phyloP scores from a whole-genome alignment of 1,140 invertebrate species.

The Carcinoscorpius rotundicauda region DNA sequence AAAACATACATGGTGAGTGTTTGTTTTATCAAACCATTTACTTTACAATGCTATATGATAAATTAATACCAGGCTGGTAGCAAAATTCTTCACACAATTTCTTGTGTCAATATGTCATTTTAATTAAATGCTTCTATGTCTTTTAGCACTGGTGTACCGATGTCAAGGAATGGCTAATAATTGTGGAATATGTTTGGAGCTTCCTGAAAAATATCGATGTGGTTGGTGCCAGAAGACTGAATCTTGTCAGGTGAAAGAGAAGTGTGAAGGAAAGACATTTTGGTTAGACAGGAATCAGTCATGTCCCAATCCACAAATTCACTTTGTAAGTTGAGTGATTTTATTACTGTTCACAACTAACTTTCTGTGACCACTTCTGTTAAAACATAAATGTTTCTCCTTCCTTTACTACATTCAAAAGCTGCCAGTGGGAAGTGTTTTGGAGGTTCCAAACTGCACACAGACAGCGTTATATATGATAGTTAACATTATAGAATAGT shows the following conservation, averaged over 20 bases:
- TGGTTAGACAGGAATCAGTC: conserved; percentile 83
- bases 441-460: too few relatives aligned
- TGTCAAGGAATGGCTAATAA: conserved; percentile 91
- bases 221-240: conserved; percentile 74
- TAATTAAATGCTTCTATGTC: background rate
- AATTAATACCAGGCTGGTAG: too few relatives aligned
- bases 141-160: conserved; percentile 63
- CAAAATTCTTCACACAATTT: too few relatives aligned
- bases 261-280: conserved; percentile 45
- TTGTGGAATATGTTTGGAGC: conserved; percentile 83
- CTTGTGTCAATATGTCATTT: too few relatives aligned
- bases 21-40: too few relatives aligned
- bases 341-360: background rate
- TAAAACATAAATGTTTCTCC: too few relatives aligned
- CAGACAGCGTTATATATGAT: too few relatives aligned
- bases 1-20: conserved; percentile 70
- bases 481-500: too few relatives aligned
- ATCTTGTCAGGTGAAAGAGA: conserved; percentile 77
- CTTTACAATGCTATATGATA: too few relatives aligned
- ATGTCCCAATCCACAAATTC: conserved; percentile 78
- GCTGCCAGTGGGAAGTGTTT: too few relatives aligned
- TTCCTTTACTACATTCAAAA: too few relatives aligned
- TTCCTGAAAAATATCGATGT: conserved; percentile 79
- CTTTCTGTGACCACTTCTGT: background rate
- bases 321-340: background rate